Evolutionary conservation across 2,113 vertebrate species (phyloP).

Genomic region (Myrmophylax atrothorax): DNA sequence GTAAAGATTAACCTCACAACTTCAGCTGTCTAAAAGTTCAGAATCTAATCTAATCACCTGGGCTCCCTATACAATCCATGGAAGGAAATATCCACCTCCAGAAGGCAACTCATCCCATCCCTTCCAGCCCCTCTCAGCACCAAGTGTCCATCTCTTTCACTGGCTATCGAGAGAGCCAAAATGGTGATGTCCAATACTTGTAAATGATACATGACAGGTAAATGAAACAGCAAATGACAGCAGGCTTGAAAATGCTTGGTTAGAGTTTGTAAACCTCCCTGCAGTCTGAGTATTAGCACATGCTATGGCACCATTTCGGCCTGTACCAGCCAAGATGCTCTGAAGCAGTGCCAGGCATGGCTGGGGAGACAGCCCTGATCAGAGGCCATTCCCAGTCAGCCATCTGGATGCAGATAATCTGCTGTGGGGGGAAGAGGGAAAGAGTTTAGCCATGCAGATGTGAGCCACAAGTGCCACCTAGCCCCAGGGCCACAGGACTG

Average conservation of each 20-base stretch:
- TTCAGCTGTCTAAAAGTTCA: neutral
- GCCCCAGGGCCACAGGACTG: neutral
- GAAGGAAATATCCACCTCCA: neutral
- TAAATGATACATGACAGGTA: neutral
- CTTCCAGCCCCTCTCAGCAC: neutral
- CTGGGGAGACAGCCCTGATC: neutral
- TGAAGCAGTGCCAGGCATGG: neutral
- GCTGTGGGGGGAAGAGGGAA: neutral
- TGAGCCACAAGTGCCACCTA: neutral
- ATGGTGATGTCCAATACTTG: neutral
- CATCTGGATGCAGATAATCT: neutral
- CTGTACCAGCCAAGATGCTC: neutral
- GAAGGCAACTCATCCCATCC: neutral
- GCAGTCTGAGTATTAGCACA: neutral
- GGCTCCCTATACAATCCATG: neutral
- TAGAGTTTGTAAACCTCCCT: accelerated
- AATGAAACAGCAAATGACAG: neutral
- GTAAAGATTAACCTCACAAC: neutral
- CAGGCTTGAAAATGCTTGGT: neutral
- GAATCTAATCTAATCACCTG: neutral
- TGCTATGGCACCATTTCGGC: neutral
- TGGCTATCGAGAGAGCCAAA: neutral
- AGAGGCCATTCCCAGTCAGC: neutral
- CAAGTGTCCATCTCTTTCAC: neutral
- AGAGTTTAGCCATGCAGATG: neutral